A percentile compares a stretch with the other conserved stretches of the same genome.
phyloP scores from a whole-genome alignment of 2,113 vertebrate genomes.

The Lasiurus cinereus region DNA sequence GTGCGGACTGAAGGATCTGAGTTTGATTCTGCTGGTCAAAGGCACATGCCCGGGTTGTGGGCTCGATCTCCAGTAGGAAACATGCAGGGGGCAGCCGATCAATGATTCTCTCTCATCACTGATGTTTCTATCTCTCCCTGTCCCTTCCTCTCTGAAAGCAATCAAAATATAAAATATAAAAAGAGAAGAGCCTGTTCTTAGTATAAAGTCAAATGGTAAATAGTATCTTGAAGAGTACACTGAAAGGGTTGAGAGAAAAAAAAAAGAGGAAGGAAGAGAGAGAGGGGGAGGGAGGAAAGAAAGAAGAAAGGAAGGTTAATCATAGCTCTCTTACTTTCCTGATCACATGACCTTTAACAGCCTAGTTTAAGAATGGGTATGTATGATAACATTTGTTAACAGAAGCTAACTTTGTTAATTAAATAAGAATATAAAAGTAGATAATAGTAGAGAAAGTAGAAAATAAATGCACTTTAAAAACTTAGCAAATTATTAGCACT shows the following conservation, averaged over 20 bases:
- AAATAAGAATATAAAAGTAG: constrained; percentile 15
- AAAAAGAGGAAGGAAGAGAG: not conserved
- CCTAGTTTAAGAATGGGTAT: not conserved
- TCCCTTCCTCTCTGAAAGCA: no score
- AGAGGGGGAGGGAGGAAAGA: not conserved
- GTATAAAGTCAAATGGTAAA: not conserved
- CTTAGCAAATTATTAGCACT: not conserved
- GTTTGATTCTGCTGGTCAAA: no score
- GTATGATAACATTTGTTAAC: not conserved
- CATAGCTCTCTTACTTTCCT: not conserved
- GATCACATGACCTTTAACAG: not conserved
- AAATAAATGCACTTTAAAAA: not conserved
- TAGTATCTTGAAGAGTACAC: not conserved
- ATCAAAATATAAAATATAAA: no score
- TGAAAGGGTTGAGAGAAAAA: not conserved
- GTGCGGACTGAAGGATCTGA: no score
- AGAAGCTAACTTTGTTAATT: not conserved
- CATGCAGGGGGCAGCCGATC: no score
- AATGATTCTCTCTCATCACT: no score
- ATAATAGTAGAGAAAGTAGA: not conserved
- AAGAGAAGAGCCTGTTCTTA: not conserved
- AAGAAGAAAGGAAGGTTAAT: not conserved
- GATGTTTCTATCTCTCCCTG: no score
- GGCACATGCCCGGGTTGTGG: no score
- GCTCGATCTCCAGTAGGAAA: no score